Evolutionary conservation across 2,797 vertebrate genomes (phyloP).

Genomic region (Furcifer pardalis): DNA sequence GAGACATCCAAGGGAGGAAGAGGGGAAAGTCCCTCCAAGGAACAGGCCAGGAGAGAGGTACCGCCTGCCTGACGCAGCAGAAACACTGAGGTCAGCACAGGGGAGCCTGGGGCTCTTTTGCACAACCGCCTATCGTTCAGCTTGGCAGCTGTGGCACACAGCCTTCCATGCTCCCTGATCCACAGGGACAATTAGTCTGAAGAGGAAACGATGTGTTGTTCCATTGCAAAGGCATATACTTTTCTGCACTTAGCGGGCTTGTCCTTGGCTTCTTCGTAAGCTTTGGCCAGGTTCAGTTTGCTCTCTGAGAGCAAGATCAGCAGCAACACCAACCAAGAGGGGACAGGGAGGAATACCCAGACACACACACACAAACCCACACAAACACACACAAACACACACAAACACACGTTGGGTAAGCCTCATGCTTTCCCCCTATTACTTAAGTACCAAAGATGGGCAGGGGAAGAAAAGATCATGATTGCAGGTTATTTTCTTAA

Average conservation of each 20-base stretch:
- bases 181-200: conserved; percentile 17
- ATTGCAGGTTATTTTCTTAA: neutral
- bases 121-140: neutral
- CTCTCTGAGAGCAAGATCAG: neutral
- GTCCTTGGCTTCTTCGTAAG: neutral
- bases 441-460: conserved; percentile 1
- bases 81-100: neutral
- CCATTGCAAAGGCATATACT: neutral
- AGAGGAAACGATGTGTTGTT: neutral
- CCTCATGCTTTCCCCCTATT: neutral
- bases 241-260: neutral
- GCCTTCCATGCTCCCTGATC: neutral
- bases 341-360: neutral
- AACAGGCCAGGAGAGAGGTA: neutral
- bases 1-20: too few relatives aligned
- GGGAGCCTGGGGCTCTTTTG: neutral
- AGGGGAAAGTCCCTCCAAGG: neutral
- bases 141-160: neutral
- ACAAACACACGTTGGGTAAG: neutral
- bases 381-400: neutral
- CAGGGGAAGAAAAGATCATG: neutral
- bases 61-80: neutral
- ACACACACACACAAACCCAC: neutral
- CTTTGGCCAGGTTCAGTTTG: neutral
- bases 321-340: neutral